Percentiles rank a stretch among this genome's conserved stretches.
These are phyloP conservation scores for Drosophila kepulauana DNA, from an alignment of 1,140 invertebrate genomes.

Conservation along the genomic window DNA sequence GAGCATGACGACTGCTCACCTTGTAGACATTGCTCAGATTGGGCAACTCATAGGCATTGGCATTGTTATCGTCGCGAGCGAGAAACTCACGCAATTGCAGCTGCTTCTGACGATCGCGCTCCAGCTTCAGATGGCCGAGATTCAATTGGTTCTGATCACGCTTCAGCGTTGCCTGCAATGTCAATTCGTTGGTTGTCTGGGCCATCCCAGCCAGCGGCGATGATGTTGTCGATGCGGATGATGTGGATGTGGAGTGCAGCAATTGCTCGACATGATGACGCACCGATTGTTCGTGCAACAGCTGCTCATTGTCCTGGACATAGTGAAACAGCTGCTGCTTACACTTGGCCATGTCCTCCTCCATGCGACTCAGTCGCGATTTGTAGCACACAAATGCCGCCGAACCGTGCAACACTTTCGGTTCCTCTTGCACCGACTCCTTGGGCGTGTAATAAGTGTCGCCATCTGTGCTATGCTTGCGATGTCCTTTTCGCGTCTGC, in stretches of 20 bases:
- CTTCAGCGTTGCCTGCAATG: not conserved
- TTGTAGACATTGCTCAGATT: constrained; percentile 54
- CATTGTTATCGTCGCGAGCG: constrained; percentile 60
- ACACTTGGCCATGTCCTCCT: constrained; percentile 68
- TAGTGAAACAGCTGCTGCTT: constrained; percentile 59
- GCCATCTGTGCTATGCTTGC: not conserved
- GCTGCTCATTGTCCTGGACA: constrained; percentile 58
- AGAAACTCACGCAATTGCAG: constrained; percentile 61
- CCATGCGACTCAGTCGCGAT: constrained; percentile 39
- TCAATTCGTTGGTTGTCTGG: not conserved
- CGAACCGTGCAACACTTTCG: not conserved
- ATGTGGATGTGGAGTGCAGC: constrained; percentile 3
- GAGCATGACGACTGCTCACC: constrained; percentile 29
- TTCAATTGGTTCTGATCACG: constrained; percentile 21
- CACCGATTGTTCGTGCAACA: constrained; percentile 42
- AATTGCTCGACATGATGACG: constrained; percentile 49
- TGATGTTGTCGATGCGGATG: not conserved
- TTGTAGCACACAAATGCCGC: constrained; percentile 50
- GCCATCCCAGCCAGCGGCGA: constrained; percentile 20
- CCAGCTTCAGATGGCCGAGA: constrained; percentile 8
- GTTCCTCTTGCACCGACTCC: not conserved
- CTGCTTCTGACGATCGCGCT: constrained; percentile 47
- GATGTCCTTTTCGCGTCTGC: too few relatives aligned
- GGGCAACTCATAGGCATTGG: constrained; percentile 57
- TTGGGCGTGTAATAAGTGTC: constrained; percentile 27